These are phyloP conservation scores for Erinaceus europaeus DNA, from an alignment of 2,113 vertebrate genomes.

Conservation along the genomic window DNA sequence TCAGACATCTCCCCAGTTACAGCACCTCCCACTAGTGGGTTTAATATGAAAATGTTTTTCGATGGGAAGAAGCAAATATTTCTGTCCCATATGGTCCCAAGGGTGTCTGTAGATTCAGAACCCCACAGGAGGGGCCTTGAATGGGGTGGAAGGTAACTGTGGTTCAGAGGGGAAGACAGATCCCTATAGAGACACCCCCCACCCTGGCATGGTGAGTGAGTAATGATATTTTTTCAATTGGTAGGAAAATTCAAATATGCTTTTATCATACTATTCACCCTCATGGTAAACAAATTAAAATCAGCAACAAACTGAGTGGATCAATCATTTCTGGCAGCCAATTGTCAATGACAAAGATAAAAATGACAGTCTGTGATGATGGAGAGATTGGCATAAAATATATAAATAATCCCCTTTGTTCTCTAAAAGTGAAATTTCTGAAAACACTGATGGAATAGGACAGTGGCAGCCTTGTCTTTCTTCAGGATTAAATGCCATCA, in stretches of 20 bases:
- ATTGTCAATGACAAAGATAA: background rate
- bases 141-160: rapidly evolving
- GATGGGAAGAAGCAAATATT: background rate
- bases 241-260: background rate
- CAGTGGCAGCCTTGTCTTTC: rapidly evolving
- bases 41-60: background rate
- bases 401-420: background rate
- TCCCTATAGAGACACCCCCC: too few relatives aligned
- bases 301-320: background rate
- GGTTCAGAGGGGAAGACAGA: rapidly evolving
- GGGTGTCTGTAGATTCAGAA: too few relatives aligned
- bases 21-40: background rate
- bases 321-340: background rate
- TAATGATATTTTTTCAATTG: too few relatives aligned
- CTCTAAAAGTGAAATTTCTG: background rate
- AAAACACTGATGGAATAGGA: rapidly evolving
- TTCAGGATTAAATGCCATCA: background rate
- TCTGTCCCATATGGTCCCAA: background rate
- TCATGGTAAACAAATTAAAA: background rate
- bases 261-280: rapidly evolving
- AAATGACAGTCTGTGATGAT: background rate
- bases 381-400: background rate
- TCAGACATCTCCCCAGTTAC: background rate
- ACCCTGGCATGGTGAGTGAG: too few relatives aligned
- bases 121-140: too few relatives aligned